Evolutionary conservation across 1,140 invertebrate species (phyloP), one percentile per base, ranked within the genome.

Genomic region (Tetragonula clypearis): DNA sequence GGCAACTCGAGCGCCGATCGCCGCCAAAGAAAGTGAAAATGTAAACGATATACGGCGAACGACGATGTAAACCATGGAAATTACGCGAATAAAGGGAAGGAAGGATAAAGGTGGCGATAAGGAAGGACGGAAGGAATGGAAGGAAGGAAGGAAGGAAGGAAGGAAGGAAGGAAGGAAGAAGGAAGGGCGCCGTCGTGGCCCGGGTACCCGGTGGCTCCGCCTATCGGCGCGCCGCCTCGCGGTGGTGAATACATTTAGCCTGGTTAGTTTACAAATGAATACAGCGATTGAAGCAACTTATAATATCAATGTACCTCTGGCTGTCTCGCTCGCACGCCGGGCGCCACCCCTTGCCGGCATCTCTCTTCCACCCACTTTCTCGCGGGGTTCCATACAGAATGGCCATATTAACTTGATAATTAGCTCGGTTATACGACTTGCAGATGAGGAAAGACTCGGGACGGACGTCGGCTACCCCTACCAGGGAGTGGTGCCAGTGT

Each of bases 321-420:
- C 93, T 89, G 85, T 95, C 95, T 95, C 93, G 88, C 94, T 95
- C 92, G 86, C 94, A 91, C 95, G 78, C 79, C 82, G 89, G 84
- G 92, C 90, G 87, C 87, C 88, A 89, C 91, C 88, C 91, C 90
- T 93, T 85, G 78, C 58, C 56, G 82, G 86, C 83, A 82, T 88
- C 88, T 83, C 83, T 78, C 86, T 87, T 82, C 82, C 87, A 92
- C 92, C 92, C 93, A 93, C 93, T 94, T 94, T 88, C 82, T 82
- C 86, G 93, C 95, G 95, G 91, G 93, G 93, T 95, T 95, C 95
- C 95, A 95, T 95, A 96, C 96, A 96, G 96, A 96, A 96, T 96
- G 96, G 96, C 97, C 97, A 97, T 97, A 97, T 97, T 97, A 97
- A 97, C 97, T 97, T 97, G 97, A 97, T 97, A 97, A 97, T 97